Evolutionary conservation across 2,888 invertebrate species (phyloP).

Genomic region (Epistrophe eligans): DNA sequence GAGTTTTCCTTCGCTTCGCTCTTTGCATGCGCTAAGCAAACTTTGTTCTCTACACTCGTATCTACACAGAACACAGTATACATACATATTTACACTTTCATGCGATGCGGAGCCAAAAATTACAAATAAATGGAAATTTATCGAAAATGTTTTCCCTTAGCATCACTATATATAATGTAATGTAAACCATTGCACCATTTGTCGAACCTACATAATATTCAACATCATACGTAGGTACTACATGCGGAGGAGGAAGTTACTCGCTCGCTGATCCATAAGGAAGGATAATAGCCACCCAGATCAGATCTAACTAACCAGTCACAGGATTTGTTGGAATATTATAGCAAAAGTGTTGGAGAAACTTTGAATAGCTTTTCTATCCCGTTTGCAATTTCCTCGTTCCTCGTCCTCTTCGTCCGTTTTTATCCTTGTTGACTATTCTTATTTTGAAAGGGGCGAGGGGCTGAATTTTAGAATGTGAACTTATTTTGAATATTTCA

Average conservation of each 20-base stretch:
- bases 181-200: slow-evolving; percentile 34
- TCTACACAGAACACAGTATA: background rate
- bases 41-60: slow-evolving; percentile 22
- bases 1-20: slow-evolving; percentile 18
- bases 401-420: background rate
- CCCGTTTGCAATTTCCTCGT: slow-evolving; percentile 24
- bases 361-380: slow-evolving; percentile 67
- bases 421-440: slow-evolving; percentile 2
- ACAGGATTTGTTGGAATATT: slow-evolving; percentile 57
- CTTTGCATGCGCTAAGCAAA: slow-evolving; percentile 11
- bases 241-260: background rate
- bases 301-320: slow-evolving; percentile 34
- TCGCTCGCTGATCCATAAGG: slow-evolving; percentile 23
- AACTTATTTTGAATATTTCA: slow-evolving; percentile 69
- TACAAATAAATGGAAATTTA: slow-evolving; percentile 75
- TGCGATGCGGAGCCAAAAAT: slow-evolving; percentile 59
- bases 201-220: slow-evolving; percentile 11
- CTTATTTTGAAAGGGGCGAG: too few species aligned
- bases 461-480: slow-evolving; percentile 11
- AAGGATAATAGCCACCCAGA: slow-evolving; percentile 38
- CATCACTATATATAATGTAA: background rate
- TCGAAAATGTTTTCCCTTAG: slow-evolving; percentile 66
- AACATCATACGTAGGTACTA: too few species aligned
- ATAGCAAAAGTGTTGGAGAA: slow-evolving; percentile 68
- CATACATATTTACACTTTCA: too few species aligned